Evolutionary conservation across 2,113 vertebrate species (phyloP).

Genomic region (Chionomys nivalis): DNA sequence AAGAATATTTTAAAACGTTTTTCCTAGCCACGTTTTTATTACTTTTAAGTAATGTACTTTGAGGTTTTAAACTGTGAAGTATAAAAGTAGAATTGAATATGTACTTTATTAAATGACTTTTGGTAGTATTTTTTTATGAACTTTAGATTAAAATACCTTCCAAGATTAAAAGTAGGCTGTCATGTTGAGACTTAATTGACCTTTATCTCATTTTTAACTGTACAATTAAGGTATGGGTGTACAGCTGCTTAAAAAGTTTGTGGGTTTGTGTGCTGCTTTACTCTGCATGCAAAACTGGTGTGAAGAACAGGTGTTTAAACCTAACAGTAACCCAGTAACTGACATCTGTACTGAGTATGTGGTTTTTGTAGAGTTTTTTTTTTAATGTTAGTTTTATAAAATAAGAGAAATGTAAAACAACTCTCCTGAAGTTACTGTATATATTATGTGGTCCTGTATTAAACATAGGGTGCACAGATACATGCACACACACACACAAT

Average conservation of each 20-base stretch:
- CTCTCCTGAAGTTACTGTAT: constrained; percentile 44
- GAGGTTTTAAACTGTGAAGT: constrained; percentile 39
- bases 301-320: constrained; percentile 72
- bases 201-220: constrained; percentile 15
- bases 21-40: constrained; percentile 17
- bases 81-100: constrained; percentile 36
- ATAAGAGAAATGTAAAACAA: constrained; percentile 13
- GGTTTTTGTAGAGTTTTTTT: constrained; percentile 69
- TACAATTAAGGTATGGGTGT: constrained; percentile 9
- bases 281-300: background rate
- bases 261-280: background rate
- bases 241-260: constrained; percentile 52
- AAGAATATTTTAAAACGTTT: constrained; percentile 11
- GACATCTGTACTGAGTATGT: constrained; percentile 59
- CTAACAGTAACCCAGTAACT: constrained; percentile 61
- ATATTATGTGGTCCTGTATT: background rate
- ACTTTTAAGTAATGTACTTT: constrained; percentile 14
- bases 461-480: background rate
- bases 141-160: background rate
- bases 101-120: constrained; percentile 15
- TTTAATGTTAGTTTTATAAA: constrained; percentile 64
- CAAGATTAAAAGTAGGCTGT: background rate
- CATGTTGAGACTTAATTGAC: background rate
- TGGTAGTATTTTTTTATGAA: constrained; percentile 15
- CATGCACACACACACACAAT: too few relatives aligned